These are phyloP conservation scores for Phengaris arion DNA, from an alignment of 2,888 invertebrate species.

Conservation along the genomic window DNA sequence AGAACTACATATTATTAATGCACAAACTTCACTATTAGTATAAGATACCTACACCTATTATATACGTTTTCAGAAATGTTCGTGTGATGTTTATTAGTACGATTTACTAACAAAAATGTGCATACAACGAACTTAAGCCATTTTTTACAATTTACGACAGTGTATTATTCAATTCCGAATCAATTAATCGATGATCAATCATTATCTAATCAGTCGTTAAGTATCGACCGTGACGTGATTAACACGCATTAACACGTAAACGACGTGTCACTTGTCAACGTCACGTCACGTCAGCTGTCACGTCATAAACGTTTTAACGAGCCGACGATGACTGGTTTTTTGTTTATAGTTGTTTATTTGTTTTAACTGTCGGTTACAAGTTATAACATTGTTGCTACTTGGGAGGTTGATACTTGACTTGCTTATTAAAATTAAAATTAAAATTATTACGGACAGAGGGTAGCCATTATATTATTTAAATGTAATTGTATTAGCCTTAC, in stretches of 20 bases:
- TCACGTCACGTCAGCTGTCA: slow-evolving; percentile 37
- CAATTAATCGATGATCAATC: background rate
- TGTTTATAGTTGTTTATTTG: slow-evolving; percentile 28
- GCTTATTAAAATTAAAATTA: background rate
- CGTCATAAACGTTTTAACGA: slow-evolving; percentile 40
- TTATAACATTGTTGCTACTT: background rate
- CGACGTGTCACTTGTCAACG: slow-evolving; percentile 41
- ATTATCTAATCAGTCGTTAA: slow-evolving; percentile 16
- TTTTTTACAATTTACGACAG: too few relatives aligned
- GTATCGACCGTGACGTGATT: slow-evolving; percentile 24
- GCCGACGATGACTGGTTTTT: slow-evolving; percentile 35
- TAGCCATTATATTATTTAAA: background rate
- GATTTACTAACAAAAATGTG: too few relatives aligned
- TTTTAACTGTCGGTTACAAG: background rate
- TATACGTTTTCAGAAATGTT: too few relatives aligned
- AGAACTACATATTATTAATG: too few relatives aligned
- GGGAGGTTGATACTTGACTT: background rate
- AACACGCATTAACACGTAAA: slow-evolving; percentile 41
- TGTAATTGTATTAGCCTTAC: too few relatives aligned
- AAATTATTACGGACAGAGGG: background rate
- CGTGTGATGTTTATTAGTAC: too few relatives aligned
- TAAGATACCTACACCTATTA: too few relatives aligned
- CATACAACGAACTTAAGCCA: too few relatives aligned
- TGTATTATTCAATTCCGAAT: background rate
- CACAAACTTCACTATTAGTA: too few relatives aligned